A percentile compares a stretch with the other conserved stretches of the same genome.
Evolutionary conservation across 2,888 invertebrate genomes (phyloP).

Genomic region (Hipparchia sbordonii): DNA sequence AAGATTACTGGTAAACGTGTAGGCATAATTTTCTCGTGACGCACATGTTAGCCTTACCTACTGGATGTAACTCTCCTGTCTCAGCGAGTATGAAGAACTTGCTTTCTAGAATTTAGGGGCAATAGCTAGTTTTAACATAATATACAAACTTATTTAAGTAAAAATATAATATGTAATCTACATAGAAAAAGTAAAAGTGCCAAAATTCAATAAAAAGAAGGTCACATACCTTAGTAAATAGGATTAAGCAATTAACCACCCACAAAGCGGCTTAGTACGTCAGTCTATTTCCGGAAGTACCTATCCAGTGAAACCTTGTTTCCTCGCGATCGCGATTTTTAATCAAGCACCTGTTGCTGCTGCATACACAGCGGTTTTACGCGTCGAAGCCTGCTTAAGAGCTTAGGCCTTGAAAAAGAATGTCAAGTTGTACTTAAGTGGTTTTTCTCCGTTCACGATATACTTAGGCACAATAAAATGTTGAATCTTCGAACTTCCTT

Average conservation of each 20-base stretch:
- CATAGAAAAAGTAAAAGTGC: constrained; percentile 4
- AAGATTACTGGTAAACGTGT: no score
- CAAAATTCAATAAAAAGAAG: constrained; percentile 1
- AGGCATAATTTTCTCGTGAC: no score
- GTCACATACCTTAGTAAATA: constrained; percentile 12
- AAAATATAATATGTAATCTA: not conserved
- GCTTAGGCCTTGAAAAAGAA: constrained; percentile 21
- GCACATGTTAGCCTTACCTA: no score
- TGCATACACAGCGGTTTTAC: constrained; percentile 11
- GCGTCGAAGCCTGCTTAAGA: constrained; percentile 19
- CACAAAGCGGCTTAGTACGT: constrained; percentile 9
- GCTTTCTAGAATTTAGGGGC: no score
- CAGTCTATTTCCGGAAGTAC: constrained; percentile 5
- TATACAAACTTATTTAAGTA: no score
- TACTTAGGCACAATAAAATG: not conserved
- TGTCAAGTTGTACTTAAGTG: constrained; percentile 18
- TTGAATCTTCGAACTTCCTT: constrained; percentile 1
- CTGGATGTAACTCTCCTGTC: no score
- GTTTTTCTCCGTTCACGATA: constrained; percentile 9
- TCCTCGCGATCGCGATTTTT: not conserved
- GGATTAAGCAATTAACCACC: constrained; percentile 16
- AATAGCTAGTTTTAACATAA: no score
- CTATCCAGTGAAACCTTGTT: not conserved
- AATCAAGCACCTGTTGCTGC: constrained; percentile 31
- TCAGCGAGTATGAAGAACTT: no score